Base-by-base conservation (phyloP, 2,888 invertebrate genomes). In the Acronicta leporina region DNA sequence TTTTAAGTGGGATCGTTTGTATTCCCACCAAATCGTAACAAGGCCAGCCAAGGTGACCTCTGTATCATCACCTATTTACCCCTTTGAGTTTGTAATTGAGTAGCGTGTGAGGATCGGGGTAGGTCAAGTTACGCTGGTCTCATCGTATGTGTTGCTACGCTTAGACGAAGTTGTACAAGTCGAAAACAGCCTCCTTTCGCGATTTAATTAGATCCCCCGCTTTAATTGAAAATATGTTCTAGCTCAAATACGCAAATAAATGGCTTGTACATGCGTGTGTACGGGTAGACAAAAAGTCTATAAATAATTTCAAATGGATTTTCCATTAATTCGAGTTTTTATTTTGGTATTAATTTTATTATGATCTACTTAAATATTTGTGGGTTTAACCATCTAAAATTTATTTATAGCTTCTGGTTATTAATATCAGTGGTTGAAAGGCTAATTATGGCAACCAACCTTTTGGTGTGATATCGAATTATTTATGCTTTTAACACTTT, bases 1-100 rank as follows among this genome's bases (percentile, higher is more conserved):
- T 93, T 89, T 89, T 90, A 92, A 92, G 90, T 88, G 88, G 84
- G 82, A 83, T 87, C 91, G 86, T 92, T 92, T 90, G 90, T 90
- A 90, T 92, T 89, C 88, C 80, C 83, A 81, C 83, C 84, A 85
- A 85, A 84, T 84, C 82, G 83, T 81, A 75, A 80, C 69, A 67
- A 65, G 79, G 82, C 90, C 87, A 88, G 79, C 44, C 27, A 40
- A 40, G 56, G 62, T 75, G 87, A 82, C 56, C 81, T 63, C 68
- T 74, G 64, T 64, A 62, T 60, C 53, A 62, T 61, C 63, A 73
- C 63, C 65, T 68, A 63, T 73, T 72, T 55, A 63, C 63, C 68
- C 61, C 41, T 61, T 51, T 58, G 6, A 3, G 25, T 33, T 52
- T 49, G 56, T 63, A 57, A 53, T 63, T 62, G 15, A 41, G 43